Conservation (phyloP, 92 coral and sea anemone species). For the Micromussa lordhowensis region DNA sequence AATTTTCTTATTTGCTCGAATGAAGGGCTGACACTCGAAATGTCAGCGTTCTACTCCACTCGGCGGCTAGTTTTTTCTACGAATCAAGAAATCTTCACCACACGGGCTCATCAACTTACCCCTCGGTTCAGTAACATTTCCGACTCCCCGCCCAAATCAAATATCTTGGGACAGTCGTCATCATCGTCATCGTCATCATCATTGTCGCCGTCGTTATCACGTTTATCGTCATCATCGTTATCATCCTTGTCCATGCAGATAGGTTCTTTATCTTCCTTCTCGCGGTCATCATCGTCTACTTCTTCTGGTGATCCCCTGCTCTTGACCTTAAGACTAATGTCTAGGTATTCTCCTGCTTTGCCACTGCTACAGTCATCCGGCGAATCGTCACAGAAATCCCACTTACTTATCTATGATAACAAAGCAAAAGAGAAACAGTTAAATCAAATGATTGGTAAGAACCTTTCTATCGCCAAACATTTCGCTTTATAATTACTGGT, state of each 20-base stretch:
- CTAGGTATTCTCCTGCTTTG: constrained; percentile 28
- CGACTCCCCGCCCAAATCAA: constrained; percentile 38
- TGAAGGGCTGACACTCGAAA: not conserved
- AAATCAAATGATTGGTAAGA: not conserved
- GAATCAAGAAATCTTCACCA: not conserved
- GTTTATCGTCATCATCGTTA: constrained; percentile 12
- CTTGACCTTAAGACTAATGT: constrained; percentile 19
- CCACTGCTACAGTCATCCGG: constrained; percentile 8
- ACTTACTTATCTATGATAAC: constrained; percentile 10
- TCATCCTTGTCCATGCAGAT: constrained; percentile 30
- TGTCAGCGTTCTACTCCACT: not conserved
- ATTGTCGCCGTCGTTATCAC: not conserved
- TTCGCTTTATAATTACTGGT: no score
- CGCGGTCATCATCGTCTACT: constrained; percentile 36
- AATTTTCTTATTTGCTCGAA: not conserved
- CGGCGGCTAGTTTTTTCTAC: not conserved
- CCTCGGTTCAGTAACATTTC: constrained; percentile 40
- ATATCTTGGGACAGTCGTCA: constrained; percentile 20
- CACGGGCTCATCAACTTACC: not conserved
- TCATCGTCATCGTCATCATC: constrained; percentile 41
- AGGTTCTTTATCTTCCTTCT: constrained; percentile 4
- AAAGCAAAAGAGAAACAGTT: not conserved
- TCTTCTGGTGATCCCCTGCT: constrained; percentile 30
- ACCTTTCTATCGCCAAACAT: not conserved
- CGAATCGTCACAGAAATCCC: constrained; percentile 34